A percentile compares a stretch with the other conserved stretches of the same genome.
phyloP scores from a whole-genome alignment of 35 echinoderm and acorn worm genomes.

The Hemicentrotus pulcherrimus region DNA sequence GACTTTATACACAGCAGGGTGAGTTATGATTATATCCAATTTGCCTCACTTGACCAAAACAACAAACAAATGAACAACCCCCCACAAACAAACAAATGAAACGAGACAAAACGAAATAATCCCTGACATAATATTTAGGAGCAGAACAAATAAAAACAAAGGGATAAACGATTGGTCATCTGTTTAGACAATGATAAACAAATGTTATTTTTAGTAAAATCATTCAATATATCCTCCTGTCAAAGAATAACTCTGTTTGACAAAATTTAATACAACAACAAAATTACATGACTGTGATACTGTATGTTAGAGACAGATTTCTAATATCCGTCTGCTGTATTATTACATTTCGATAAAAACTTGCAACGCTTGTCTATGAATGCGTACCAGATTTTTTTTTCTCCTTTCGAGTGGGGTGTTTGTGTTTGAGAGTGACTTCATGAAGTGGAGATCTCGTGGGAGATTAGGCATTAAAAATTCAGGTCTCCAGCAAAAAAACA shows the following conservation, averaged over 20 bases:
- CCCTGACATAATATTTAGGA: too few species aligned
- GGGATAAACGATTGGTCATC: too few species aligned
- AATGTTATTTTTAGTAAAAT: too few species aligned
- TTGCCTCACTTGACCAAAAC: background rate
- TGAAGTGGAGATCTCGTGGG: background rate
- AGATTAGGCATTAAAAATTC: background rate
- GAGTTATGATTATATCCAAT: background rate
- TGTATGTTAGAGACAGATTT: too few species aligned
- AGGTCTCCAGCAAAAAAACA: background rate
- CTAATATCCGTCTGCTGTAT: too few species aligned
- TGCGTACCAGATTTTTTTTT: background rate
- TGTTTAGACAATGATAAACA: too few species aligned
- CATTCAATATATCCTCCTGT: too few species aligned
- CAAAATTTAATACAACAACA: too few species aligned
- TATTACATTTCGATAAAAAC: too few species aligned
- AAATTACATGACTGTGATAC: too few species aligned
- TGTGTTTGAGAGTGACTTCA: background rate
- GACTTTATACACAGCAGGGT: constrained; percentile 55
- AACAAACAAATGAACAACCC: background rate
- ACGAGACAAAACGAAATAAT: background rate
- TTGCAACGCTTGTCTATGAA: background rate
- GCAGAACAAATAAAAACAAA: too few species aligned
- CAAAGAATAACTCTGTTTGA: too few species aligned
- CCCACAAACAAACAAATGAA: background rate
- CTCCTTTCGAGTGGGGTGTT: background rate